Percentiles rank a stretch among this genome's conserved stretches.
phyloP scores from a whole-genome alignment of 2,888 invertebrate genomes.

The Harpalus rubripes region DNA sequence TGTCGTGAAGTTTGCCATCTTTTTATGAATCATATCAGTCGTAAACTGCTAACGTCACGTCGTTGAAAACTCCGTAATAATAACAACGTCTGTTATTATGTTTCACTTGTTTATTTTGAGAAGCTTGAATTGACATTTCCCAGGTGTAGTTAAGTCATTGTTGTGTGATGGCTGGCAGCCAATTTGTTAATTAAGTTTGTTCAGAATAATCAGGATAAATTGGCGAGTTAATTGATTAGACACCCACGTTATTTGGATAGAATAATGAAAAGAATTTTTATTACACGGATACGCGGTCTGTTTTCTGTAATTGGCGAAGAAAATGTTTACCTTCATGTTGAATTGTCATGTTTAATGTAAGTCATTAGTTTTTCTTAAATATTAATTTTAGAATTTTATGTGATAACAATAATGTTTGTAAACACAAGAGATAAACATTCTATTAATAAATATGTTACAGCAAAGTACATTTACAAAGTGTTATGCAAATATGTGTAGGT shows the following conservation, averaged over 20 bases:
- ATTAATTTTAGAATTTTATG: background rate
- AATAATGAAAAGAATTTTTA: constrained; percentile 4
- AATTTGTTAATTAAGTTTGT: constrained; percentile 41
- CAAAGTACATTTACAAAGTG: background rate
- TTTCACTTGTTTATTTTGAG: constrained; percentile 19
- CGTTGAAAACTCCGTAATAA: constrained; percentile 20
- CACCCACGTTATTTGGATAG: constrained; percentile 11
- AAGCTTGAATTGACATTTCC: constrained; percentile 9
- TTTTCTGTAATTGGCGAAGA: background rate
- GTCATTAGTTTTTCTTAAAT: background rate
- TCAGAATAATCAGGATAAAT: constrained; percentile 26
- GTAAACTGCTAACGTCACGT: constrained; percentile 2
- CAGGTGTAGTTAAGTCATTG: constrained; percentile 32
- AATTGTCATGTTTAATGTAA: background rate
- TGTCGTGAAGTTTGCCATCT: background rate
- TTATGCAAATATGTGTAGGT: background rate
- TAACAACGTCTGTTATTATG: constrained; percentile 15
- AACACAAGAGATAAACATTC: background rate
- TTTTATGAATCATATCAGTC: constrained; percentile 21
- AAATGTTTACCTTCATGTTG: background rate
- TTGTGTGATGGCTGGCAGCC: constrained; percentile 17
- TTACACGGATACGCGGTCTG: background rate
- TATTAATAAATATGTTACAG: background rate
- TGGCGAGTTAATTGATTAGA: constrained; percentile 12
- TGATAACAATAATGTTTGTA: background rate